phyloP scores from a whole-genome alignment of 2,113 vertebrate genomes.

The Halichoeres trimaculatus region DNA sequence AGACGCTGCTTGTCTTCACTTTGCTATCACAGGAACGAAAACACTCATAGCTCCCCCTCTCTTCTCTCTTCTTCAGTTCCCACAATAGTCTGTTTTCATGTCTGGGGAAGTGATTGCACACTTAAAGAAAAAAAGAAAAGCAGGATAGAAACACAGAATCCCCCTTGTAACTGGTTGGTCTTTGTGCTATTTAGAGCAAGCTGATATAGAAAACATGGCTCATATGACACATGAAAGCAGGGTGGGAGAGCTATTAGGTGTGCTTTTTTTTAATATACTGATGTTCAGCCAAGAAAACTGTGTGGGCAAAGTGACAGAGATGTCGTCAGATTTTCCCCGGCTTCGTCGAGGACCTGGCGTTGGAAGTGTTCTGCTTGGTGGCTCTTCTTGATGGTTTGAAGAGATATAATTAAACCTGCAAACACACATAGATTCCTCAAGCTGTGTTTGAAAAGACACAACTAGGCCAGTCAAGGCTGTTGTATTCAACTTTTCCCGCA shows the following conservation, averaged over 20 bases:
- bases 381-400: conserved; percentile 12
- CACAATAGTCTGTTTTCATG: conserved; percentile 10
- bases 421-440: not conserved
- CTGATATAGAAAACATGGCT: conserved; percentile 36
- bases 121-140: conserved; percentile 6
- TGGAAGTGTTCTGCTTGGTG: not conserved
- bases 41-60: not conserved
- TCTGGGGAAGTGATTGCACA: conserved; percentile 40
- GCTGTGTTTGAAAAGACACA: conserved; percentile 33
- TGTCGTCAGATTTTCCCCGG: conserved; percentile 27
- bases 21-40: conserved; percentile 17
- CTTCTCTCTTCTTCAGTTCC: not conserved
- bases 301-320: conserved; percentile 39
- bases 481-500: not conserved
- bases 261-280: conserved; percentile 7
- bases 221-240: conserved; percentile 53
- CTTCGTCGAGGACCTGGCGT: conserved; percentile 1
- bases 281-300: conserved; percentile 49
- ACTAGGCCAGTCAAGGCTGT: conserved; percentile 10
- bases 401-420: conserved; percentile 28
- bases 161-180: conserved; percentile 14
- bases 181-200: conserved; percentile 48
- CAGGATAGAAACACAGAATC: conserved; percentile 28
- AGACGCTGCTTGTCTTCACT: conserved; percentile 32
- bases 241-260: conserved; percentile 35